phyloP scores from a whole-genome alignment of 2,113 vertebrate genomes.

The Ammospiza caudacuta region DNA sequence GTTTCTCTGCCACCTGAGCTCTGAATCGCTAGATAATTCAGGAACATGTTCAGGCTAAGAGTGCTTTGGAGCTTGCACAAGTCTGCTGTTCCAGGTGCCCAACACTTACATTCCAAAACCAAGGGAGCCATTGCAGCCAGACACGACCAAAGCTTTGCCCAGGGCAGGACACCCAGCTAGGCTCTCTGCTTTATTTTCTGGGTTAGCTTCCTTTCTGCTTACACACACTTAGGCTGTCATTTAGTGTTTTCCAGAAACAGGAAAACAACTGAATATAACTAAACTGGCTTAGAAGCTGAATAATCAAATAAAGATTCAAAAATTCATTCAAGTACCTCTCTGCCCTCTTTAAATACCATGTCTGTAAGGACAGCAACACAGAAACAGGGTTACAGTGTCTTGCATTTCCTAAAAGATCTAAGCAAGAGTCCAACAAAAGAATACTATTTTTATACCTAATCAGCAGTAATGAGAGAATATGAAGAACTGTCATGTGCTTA shows the following conservation, averaged over 20 bases:
- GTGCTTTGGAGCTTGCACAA: background rate
- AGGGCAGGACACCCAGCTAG: background rate
- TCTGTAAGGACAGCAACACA: background rate
- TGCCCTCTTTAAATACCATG: conserved; percentile 24
- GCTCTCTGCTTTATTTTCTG: background rate
- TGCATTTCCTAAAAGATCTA: conserved; percentile 39
- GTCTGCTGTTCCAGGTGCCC: background rate
- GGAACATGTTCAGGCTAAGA: background rate
- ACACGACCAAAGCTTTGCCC: background rate
- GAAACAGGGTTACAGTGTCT: conserved; percentile 9
- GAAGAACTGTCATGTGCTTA: conserved; percentile 79
- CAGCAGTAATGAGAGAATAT: conserved; percentile 77
- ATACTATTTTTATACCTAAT: conserved; percentile 73
- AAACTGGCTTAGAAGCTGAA: background rate
- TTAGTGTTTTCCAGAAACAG: background rate
- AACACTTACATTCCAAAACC: background rate
- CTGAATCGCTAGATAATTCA: background rate
- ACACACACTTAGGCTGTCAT: background rate
- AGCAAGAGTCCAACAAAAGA: conserved; percentile 65
- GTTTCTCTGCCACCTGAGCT: background rate
- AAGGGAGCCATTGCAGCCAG: background rate
- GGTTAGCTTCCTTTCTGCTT: background rate
- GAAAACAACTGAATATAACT: background rate
- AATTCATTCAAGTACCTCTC: conserved; percentile 3
- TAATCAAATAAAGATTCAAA: background rate